Percentiles rank a stretch among this genome's conserved stretches.
These are phyloP conservation scores for Coreoperca whiteheadi DNA, from an alignment of 2,113 vertebrate species.

Conservation along the genomic window DNA sequence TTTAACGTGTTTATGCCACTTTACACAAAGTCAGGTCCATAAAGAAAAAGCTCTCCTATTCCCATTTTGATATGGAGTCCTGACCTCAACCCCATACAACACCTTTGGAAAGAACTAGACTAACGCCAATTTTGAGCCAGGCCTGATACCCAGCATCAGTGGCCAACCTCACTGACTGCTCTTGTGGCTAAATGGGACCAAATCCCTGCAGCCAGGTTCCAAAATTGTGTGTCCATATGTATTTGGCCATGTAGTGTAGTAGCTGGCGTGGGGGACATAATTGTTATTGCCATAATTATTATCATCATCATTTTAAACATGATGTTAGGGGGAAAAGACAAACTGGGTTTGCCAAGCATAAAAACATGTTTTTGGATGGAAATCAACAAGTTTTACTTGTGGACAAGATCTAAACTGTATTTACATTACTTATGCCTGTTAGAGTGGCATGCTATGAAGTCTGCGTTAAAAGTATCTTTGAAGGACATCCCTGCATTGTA, in stretches of 20 bases:
- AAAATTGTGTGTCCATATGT: not conserved
- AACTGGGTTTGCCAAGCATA: not conserved
- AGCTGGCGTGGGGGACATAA: not conserved
- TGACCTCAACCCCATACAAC: not conserved
- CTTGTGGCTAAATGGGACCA: slow-evolving; percentile 12
- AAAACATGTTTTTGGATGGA: not conserved
- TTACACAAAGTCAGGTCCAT: not conserved
- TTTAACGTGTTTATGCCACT: not conserved
- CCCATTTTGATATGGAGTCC: not conserved
- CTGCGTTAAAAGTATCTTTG: slow-evolving; percentile 1
- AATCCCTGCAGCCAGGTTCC: slow-evolving; percentile 7
- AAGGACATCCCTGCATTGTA: slow-evolving; percentile 11
- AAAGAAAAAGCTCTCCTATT: not conserved
- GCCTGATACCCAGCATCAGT: not conserved
- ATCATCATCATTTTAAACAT: not conserved
- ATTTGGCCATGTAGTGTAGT: not conserved
- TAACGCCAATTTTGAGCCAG: not conserved
- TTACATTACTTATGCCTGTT: not conserved
- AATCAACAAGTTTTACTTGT: not conserved
- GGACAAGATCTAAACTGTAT: not conserved
- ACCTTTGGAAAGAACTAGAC: slow-evolving; percentile 10
- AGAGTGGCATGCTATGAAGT: not conserved
- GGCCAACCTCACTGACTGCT: not conserved
- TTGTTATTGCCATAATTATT: not conserved
- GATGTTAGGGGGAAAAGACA: not conserved